Base-by-base conservation (phyloP, 2,888 invertebrate species). In the Chaetoderma sp. region DNA sequence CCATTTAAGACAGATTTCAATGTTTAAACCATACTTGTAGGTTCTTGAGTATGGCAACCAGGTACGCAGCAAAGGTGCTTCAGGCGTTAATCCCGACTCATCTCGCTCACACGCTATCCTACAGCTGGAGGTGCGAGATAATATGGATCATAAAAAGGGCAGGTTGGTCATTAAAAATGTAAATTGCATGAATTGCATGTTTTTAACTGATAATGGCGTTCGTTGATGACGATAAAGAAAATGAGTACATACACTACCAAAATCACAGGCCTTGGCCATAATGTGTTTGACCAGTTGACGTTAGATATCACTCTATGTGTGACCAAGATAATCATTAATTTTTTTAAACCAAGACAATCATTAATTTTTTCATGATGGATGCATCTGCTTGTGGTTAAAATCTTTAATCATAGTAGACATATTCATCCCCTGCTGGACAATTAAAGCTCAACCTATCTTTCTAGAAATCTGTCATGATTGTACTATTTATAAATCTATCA, bases 91-190 rank as follows among this genome's bases (percentile, higher is more conserved):
- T 67, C 82, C 83, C 0, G 81, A 83, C 60, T 85, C 85, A 0
- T 86, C 86, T 4, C 75, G 86, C 10, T 86, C 86, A 30, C 86
- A 86, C 68, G 85, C 85, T 25, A 72, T 86, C 13, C 77, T 86
- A 28, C 85, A 85, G 76, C 66, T 86, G 57, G 83, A 84, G 67
- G 75, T 86, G 18, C 63, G 85, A 63, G 76, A 81, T 59, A 60
- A 60, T 13, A 64, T 68, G 5, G 82, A 84, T 30, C 72, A 73
- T 56, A 76, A 77, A 56, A 67, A 81, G 13, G 83, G 84, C 30
- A 83, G 81, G 84, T 84, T 63, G 68, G 72, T n/a, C n/a, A n/a
- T n/a, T 50, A 18, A 21, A 21, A 50, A n/a, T 30, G 23, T n/a
- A 21, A 59, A 56, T n/a, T 16, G 21, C 8, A 16, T 47, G 47